Evolutionary conservation across 1,140 invertebrate species (phyloP).

Genomic region (Mizuhopecten yessoensis): DNA sequence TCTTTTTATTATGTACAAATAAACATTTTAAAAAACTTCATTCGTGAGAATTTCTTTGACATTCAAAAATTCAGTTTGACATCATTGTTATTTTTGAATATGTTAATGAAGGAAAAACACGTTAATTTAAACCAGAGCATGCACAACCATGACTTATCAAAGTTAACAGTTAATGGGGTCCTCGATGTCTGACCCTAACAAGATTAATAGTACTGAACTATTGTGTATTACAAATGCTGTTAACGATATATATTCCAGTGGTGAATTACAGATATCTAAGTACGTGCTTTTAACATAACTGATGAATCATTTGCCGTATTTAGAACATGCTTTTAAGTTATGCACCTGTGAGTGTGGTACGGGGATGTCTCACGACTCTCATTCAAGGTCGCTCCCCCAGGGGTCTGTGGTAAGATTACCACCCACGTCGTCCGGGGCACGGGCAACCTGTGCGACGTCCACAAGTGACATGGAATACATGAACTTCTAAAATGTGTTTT

Average conservation of each 20-base stretch:
- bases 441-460: not conserved
- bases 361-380: not conserved
- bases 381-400: not conserved
- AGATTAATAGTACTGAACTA: too few species aligned
- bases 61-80: too few species aligned
- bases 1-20: conserved; percentile 30
- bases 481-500: not conserved
- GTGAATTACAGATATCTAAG: too few species aligned
- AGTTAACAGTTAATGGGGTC: too few species aligned
- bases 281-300: too few species aligned
- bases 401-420: not conserved
- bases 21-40: not conserved
- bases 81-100: too few species aligned
- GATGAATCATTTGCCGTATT: too few species aligned
- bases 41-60: not conserved
- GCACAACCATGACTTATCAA: too few species aligned
- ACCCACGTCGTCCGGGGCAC: not conserved
- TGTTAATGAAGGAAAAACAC: too few species aligned
- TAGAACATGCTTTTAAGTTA: not conserved
- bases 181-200: too few species aligned
- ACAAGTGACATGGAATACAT: not conserved
- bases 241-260: too few species aligned
- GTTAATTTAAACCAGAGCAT: not conserved
- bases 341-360: not conserved
- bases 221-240: too few species aligned